Evolutionary conservation across 2,888 invertebrate species (phyloP), one percentile per base, ranked within the genome.

Genomic region (Sminthurides aquaticus): DNA sequence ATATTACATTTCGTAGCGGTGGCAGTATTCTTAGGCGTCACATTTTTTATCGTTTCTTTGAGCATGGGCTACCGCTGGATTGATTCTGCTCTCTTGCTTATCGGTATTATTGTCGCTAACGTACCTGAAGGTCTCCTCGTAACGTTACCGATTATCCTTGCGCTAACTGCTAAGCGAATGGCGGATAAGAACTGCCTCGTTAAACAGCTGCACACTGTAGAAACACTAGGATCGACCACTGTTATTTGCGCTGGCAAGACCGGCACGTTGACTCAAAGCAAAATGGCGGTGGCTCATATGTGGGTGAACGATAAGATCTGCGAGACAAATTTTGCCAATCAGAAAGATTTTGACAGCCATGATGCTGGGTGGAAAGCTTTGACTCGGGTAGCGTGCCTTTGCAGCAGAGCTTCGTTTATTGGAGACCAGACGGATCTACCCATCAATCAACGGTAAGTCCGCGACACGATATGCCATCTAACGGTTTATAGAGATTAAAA

Each of bases 101-200:
- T 87, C 69, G 60, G 60, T 22, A 64, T 64, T n/a, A 64, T 64
- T 43, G 64, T 64, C 2, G 59, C 59, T 5, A 64, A 64, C 28
- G 59, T 64, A 3, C 64, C 64, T 15, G 58, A 59, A 54, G 64
- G 65, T 20, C 52, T 65, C 29, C 83, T 98, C 76, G 97, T 97
- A 74, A 99, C 98, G 71, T 98, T 99, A 71, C n/a, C n/a, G n/a
- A 99, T n/a, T n/a, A n/a, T n/a, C n/a, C n/a, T n/a, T 70, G 88
- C 89, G 0, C 80, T 90, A 66, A 88, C 89, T 3, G 89, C 89
- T 29, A 88, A 89, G 77, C 87, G 87, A 76, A 90, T 89, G 89
- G 89, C 90, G 5, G 82, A 81, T 52, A 89, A 88, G 79, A 90
- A 90, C 77, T 90, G 90, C 75, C 78, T 89, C 56, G 87, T 89